These are phyloP conservation scores for Sarcophaga caerulescens DNA, from an alignment of 2,888 invertebrate species.

Conservation along the genomic window DNA sequence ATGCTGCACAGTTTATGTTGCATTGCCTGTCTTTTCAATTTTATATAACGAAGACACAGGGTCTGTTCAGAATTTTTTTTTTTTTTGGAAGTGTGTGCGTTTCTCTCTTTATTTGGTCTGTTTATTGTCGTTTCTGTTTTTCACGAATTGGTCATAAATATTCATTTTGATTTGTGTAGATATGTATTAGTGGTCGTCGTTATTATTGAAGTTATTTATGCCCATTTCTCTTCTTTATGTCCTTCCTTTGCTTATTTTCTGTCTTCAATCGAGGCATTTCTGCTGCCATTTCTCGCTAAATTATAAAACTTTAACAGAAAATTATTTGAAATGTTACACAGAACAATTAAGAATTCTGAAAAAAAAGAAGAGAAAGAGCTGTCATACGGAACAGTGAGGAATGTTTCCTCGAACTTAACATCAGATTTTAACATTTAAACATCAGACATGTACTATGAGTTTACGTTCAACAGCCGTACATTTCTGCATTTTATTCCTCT, in stretches of 20 bases:
- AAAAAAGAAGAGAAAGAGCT: no score
- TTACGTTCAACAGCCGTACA: no score
- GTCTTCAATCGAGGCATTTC: not conserved
- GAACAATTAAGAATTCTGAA: no score
- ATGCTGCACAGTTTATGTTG: slow-evolving; percentile 38
- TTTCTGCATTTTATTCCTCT: no score
- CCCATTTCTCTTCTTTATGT: slow-evolving; percentile 4
- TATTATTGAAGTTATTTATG: slow-evolving; percentile 14
- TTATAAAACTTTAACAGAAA: no score
- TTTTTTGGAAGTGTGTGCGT: not conserved
- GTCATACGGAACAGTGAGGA: no score
- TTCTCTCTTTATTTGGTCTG: slow-evolving; percentile 9
- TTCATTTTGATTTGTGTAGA: slow-evolving; percentile 60
- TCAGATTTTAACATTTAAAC: not conserved
- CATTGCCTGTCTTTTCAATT: not conserved
- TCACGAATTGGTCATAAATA: slow-evolving; percentile 58
- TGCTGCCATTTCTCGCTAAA: no score
- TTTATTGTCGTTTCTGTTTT: slow-evolving; percentile 15
- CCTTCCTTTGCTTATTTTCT: not conserved
- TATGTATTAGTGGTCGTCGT: slow-evolving; percentile 19
- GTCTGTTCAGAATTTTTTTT: slow-evolving; percentile 28
- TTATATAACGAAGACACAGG: slow-evolving; percentile 18
- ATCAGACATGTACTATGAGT: no score
- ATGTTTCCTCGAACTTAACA: not conserved
- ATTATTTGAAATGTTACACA: no score